phyloP scores from a whole-genome alignment of 2,797 vertebrate species.

The Typhlichthys eigenmanni region DNA sequence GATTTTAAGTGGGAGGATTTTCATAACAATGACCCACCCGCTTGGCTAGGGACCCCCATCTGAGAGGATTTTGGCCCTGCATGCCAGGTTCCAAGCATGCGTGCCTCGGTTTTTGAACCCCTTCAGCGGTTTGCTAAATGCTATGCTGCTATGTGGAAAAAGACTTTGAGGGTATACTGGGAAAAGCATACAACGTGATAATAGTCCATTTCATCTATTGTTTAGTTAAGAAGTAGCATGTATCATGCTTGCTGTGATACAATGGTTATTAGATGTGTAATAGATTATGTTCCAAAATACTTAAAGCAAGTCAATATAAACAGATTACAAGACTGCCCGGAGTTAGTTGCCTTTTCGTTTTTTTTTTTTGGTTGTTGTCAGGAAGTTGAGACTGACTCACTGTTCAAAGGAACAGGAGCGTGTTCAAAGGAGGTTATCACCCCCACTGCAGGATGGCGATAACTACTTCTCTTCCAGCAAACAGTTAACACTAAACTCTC shows the following conservation, averaged over 20 bases:
- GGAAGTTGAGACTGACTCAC: no score
- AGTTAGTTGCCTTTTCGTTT: no score
- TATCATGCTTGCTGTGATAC: no score
- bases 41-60: conserved; percentile 15
- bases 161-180: conserved; percentile 3
- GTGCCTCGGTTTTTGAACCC: conserved; percentile 27
- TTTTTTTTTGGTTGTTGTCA: no score
- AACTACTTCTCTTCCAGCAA: conserved; percentile 11
- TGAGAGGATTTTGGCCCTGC: neutral
- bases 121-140: conserved; percentile 1
- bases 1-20: no score
- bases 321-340: no score
- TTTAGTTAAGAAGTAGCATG: no score
- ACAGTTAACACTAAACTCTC: conserved; percentile 26
- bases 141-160: conserved; percentile 2
- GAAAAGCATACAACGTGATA: conserved; percentile 5
- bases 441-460: conserved; percentile 28
- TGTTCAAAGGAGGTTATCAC: conserved; percentile 28
- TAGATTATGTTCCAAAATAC: no score
- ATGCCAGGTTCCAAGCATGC: conserved; percentile 5
- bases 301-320: no score
- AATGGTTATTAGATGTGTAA: no score
- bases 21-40: neutral
- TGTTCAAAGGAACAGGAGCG: conserved; percentile 10
- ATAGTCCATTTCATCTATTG: conserved; percentile 10